phyloP scores from a whole-genome alignment of 2,113 vertebrate genomes.

The Piaya cayana region DNA sequence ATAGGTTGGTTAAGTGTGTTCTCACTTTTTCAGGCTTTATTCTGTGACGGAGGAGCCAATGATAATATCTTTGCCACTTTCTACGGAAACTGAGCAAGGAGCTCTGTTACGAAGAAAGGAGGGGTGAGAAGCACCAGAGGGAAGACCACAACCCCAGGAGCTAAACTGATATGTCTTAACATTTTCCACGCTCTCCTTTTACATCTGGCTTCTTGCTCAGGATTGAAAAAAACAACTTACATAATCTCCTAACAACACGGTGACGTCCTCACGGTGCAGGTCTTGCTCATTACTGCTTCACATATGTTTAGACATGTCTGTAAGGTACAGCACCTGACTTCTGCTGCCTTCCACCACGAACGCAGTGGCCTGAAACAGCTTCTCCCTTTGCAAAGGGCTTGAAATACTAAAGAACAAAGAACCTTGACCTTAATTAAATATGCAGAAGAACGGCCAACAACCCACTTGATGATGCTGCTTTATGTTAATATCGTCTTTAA shows the following conservation, averaged over 20 bases:
- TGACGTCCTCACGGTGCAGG: neutral
- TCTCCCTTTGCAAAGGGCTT: neutral
- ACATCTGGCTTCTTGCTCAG: neutral
- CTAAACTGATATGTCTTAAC: neutral
- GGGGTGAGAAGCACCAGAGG: neutral
- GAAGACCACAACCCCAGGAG: neutral
- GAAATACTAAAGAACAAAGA: neutral
- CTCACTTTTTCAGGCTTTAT: neutral
- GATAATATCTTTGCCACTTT: neutral
- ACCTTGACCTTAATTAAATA: neutral
- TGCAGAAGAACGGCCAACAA: neutral
- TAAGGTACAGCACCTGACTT: neutral
- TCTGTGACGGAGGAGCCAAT: neutral
- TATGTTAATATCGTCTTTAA: neutral
- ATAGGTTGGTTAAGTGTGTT: neutral
- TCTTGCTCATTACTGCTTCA: neutral
- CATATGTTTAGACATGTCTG: conserved; percentile 6
- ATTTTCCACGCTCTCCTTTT: neutral
- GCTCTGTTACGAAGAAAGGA: neutral
- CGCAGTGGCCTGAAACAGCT: neutral
- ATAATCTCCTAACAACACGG: neutral
- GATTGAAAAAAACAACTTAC: conserved; percentile 8
- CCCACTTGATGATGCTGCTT: neutral
- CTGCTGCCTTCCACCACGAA: neutral
- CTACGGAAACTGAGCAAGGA: neutral